Conservation (phyloP, 1,140 invertebrate species). For the Drosophila sechellia region DNA sequence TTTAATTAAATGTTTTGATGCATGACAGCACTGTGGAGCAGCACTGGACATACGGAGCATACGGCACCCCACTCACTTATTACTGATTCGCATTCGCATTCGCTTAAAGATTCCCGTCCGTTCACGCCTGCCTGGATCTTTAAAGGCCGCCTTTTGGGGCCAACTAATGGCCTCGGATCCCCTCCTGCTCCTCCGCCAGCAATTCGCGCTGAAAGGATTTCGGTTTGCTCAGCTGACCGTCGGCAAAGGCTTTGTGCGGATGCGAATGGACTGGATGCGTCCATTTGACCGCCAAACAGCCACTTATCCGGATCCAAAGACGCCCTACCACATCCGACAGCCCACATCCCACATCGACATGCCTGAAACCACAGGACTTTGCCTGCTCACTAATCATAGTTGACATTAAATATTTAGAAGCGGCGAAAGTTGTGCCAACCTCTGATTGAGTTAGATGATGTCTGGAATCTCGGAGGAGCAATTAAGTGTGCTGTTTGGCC, state of each 20-base stretch:
- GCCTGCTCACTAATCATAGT: conserved; percentile 51
- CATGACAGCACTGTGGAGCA: conserved; percentile 61
- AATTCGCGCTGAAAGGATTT: conserved; percentile 75
- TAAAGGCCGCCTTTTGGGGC: conserved; percentile 34
- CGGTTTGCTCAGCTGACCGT: conserved; percentile 57
- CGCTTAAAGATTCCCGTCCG: conserved; percentile 59
- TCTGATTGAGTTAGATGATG: conserved; percentile 57
- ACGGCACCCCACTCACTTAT: conserved; percentile 44
- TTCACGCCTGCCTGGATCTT: conserved; percentile 59
- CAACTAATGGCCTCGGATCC: conserved; percentile 60
- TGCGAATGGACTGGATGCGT: conserved; percentile 19
- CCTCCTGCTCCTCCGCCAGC: conserved; percentile 38
- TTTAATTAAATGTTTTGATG: conserved; percentile 83
- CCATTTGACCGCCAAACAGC: conserved; percentile 38
- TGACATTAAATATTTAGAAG: conserved; percentile 67
- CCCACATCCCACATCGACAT: background rate
- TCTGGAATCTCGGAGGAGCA: conserved; percentile 25
- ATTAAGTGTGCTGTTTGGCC: conserved; percentile 26
- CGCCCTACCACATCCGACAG: conserved; percentile 13
- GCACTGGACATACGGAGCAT: conserved; percentile 30
- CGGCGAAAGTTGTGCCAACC: conserved; percentile 28
- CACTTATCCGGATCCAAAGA: conserved; percentile 45
- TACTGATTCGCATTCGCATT: conserved; percentile 31
- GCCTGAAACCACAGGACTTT: conserved; percentile 12
- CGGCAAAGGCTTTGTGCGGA: conserved; percentile 16